Evolutionary conservation across 1,140 invertebrate species (phyloP), one percentile per base, ranked within the genome.

Genomic region (Pemphigus obesinymphae): DNA sequence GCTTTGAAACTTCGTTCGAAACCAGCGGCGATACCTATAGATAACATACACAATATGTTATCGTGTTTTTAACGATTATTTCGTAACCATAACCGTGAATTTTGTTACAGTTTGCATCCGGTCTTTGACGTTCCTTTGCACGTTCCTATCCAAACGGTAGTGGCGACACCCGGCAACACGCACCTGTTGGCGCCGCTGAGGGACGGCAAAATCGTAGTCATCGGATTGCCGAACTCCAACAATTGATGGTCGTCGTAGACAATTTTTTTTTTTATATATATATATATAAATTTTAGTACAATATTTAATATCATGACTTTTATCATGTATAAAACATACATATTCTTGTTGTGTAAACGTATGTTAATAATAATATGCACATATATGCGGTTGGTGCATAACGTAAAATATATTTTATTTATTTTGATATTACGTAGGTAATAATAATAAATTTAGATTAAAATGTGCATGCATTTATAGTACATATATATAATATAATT

Each of bases 121-220:
- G 86, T 89, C 4, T 89, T 88, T 82, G 87, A 89, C 82, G 87
- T 91, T 82, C 89, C 89, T 5, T 86, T 92, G 50, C 89, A 90
- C 83, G 87, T 90, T 29, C 89, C 90, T 58, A 89, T 92, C 53
- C 89, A 89, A 83, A 89, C 89, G 80, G 85, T 91, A 34, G 87
- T 89, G 40, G 87, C 91, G 4, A 90, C 90, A 15, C 88, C 88
- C 31, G 88, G 88, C 58, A 90, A 89, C 84, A 91, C 90, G 37
- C 91, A 92, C 84, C 87, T 92, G 72, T 85, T 92, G 76, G 90
- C 88, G 7, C 89, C 90, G 2, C 85, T 91, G 0, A 86, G 88
- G 20, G 90, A 92, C 85, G 91, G 91, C 1, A 90, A 90, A 78
- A 85, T 92, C 3, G 90, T 90, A 37, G 89, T 92, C 23, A 88